Evolutionary conservation across 2,113 vertebrate species (phyloP), one percentile per base, ranked within the genome.

Genomic region (Gorsachius goisagi): DNA sequence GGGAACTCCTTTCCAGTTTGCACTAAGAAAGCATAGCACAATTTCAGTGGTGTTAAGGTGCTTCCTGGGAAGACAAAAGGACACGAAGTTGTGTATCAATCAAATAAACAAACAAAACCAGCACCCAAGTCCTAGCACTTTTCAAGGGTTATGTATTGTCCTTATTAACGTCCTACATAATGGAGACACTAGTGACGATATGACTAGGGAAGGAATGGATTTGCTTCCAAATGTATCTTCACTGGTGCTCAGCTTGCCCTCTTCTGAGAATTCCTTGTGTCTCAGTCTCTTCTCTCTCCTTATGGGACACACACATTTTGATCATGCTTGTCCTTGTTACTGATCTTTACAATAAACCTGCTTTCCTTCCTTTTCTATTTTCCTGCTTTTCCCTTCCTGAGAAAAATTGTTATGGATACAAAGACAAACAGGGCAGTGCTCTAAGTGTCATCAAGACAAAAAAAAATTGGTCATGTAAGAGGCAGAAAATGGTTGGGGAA

Each of bases 221-320:
- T 59, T 55, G 4, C 17, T 55, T 74, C 3, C 19, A 79, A 68
- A 28, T 35, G 3, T 4, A 22, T 19, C 33, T 79, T 49, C 7
- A 32, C 14, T 28, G 9, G 5, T 60, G 7, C 28, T 56, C 41
- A 64, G 10, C 13, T 52, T 77, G 6, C 5, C 27, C 10, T 87
- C 37, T 83, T 88, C 58, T 68, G 18, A 64, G 39, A 67, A 39
- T 16, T 52, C 10, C 21, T 63, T 45, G 5, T 32, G 6, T 52
- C 16, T 60, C 37, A 11, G 5, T 45, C 5, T 21, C 11, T 39
- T 62, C 24, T 85, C 28, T 89, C 16, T 76, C 20, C 15, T 76
- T 15, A 20, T 16, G 24, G 9, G 6, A 0, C 19, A 28, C 7
- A 9, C 15, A 4, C 0, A 6, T 83, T 88, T 88, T 9, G 5